Evolutionary conservation across 1,140 invertebrate species (phyloP).

Genomic region (Gryon sp.): DNA sequence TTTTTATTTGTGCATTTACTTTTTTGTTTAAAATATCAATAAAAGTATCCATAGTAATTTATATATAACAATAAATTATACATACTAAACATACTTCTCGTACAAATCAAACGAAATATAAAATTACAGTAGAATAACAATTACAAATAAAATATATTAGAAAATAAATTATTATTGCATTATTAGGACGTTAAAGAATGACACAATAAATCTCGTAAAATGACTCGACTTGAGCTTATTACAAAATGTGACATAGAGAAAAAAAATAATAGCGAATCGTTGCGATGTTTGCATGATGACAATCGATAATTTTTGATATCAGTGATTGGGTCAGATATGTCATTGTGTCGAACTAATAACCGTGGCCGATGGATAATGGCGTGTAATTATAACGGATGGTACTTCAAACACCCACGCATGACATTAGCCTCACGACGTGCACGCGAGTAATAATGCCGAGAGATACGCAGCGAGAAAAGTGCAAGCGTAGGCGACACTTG

Average conservation of each 20-base stretch:
- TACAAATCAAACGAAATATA: slow-evolving; percentile 7
- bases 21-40: too few species aligned
- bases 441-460: slow-evolving; percentile 29
- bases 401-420: slow-evolving; percentile 59
- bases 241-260: background rate
- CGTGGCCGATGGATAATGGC: slow-evolving; percentile 66
- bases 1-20: too few species aligned
- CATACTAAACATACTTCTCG: too few species aligned
- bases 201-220: slow-evolving; percentile 21
- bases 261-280: background rate
- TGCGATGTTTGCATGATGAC: background rate
- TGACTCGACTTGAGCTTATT: slow-evolving; percentile 5
- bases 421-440: slow-evolving; percentile 60
- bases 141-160: background rate
- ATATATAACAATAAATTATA: too few species aligned
- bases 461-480: slow-evolving; percentile 39
- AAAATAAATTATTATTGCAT: slow-evolving; percentile 18
- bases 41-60: too few species aligned
- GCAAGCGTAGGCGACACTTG: slow-evolving; percentile 27
- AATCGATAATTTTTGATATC: slow-evolving; percentile 30
- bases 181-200: slow-evolving; percentile 1
- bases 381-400: slow-evolving; percentile 66
- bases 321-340: slow-evolving; percentile 50
- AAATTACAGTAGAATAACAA: slow-evolving; percentile 17
- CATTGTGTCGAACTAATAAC: slow-evolving; percentile 65